Conservation (phyloP, 2,888 invertebrate species). For the Trissoscelio sp. region DNA sequence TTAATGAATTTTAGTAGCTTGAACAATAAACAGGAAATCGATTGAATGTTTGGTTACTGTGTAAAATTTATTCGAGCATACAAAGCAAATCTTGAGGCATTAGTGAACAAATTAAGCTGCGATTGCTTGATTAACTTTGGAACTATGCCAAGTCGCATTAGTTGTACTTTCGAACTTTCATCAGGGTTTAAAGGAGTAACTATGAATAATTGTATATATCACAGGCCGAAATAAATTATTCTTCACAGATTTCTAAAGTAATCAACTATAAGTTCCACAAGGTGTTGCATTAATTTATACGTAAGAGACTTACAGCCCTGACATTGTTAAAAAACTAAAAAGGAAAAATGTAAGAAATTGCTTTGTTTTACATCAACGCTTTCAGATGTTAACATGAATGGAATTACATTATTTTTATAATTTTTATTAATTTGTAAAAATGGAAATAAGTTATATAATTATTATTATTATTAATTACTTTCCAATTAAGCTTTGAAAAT, state of each 20-base stretch:
- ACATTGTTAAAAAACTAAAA: too few species aligned
- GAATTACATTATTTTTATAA: too few species aligned
- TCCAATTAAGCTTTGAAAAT: too few species aligned
- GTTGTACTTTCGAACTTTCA: constrained; percentile 64
- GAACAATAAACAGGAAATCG: constrained; percentile 53
- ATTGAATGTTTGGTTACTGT: constrained; percentile 50
- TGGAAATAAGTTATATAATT: too few species aligned
- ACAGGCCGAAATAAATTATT: constrained; percentile 35
- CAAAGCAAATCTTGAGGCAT: constrained; percentile 65
- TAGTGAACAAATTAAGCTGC: constrained; percentile 65
- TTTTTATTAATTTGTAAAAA: too few species aligned
- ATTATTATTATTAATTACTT: too few species aligned
- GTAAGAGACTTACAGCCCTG: background rate
- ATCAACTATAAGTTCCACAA: constrained; percentile 22
- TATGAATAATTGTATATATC: constrained; percentile 60
- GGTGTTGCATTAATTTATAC: constrained; percentile 20
- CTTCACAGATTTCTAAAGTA: constrained; percentile 32
- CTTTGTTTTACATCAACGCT: too few species aligned
- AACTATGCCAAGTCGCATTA: constrained; percentile 65
- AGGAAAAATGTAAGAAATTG: too few species aligned
- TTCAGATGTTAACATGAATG: too few species aligned
- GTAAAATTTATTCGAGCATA: constrained; percentile 59
- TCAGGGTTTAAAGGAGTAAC: constrained; percentile 51
- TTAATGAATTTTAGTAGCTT: constrained; percentile 34
- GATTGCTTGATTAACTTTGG: constrained; percentile 66